phyloP scores from a whole-genome alignment of 2,797 vertebrate genomes.

The Lophius americanus region DNA sequence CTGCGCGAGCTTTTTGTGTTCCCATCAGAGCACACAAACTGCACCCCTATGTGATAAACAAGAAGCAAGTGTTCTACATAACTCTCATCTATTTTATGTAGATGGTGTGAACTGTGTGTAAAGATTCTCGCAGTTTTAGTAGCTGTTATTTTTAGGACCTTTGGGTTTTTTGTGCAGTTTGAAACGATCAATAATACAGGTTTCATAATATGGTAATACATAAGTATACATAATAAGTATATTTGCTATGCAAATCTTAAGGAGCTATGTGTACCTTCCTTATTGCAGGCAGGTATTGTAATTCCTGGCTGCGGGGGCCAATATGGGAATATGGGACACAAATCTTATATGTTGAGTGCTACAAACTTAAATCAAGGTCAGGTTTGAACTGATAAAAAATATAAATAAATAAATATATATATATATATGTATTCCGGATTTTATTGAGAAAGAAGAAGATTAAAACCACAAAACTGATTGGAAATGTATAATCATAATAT shows the following conservation, averaged over 20 bases:
- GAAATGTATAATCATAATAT: neutral
- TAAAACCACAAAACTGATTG: neutral
- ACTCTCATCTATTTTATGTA: conserved; percentile 11
- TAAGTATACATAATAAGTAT: conserved; percentile 18
- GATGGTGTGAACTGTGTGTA: conserved; percentile 2
- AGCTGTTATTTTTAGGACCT: neutral
- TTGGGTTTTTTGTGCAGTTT: conserved; percentile 20
- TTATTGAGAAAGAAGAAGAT: neutral
- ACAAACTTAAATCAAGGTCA: conserved; percentile 1
- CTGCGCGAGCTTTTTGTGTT: conserved; percentile 44
- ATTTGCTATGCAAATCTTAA: conserved; percentile 69
- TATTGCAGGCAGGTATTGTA: conserved; percentile 35
- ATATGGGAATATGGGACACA: neutral
- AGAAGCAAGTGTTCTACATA: conserved; percentile 20
- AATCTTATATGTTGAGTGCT: neutral
- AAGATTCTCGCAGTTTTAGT: neutral
- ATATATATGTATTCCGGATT: neutral
- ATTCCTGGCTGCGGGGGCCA: conserved; percentile 40
- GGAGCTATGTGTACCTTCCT: conserved; percentile 44
- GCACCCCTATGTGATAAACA: conserved; percentile 31
- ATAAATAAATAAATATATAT: no score
- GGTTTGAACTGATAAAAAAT: neutral
- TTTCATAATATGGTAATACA: conserved; percentile 27
- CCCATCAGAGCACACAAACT: conserved; percentile 42
- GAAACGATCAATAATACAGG: conserved; percentile 9